phyloP scores from a whole-genome alignment of 2,113 vertebrate genomes.

The Labeo catla region DNA sequence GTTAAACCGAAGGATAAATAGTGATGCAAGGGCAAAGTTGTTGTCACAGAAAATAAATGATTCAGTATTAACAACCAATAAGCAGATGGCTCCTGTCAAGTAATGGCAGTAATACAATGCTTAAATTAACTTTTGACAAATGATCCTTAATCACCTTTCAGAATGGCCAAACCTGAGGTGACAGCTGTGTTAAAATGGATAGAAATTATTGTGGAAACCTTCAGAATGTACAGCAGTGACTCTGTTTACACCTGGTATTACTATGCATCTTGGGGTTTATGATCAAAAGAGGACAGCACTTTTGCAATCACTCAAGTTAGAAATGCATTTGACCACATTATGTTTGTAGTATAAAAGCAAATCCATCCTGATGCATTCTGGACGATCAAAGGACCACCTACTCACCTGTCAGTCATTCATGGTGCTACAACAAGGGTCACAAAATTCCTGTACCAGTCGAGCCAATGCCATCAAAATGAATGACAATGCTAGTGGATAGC shows the following conservation, averaged over 20 bases:
- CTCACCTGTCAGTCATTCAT: not conserved
- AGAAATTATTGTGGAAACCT: not conserved
- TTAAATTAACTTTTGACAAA: conserved; percentile 16
- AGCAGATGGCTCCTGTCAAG: conserved; percentile 48
- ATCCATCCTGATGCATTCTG: not conserved
- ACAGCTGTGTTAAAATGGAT: not conserved
- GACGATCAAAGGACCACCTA: not conserved
- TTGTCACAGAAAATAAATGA: conserved; percentile 27
- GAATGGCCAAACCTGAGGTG: conserved; percentile 1
- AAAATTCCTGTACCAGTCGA: not conserved
- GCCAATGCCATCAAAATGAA: not conserved
- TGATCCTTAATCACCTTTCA: conserved; percentile 18
- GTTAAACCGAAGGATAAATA: not conserved
- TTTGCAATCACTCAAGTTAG: not conserved
- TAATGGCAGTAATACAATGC: conserved; percentile 43
- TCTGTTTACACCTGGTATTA: not conserved
- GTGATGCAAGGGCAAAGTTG: conserved; percentile 7
- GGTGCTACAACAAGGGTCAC: not conserved
- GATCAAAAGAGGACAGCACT: not conserved
- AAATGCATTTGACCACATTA: not conserved
- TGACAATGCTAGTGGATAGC: not conserved
- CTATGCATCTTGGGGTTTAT: not conserved
- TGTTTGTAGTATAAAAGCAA: not conserved
- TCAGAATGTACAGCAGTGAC: not conserved
- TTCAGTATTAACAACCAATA: conserved; percentile 31